These are phyloP conservation scores for Syrista parreyssii DNA, from an alignment of 2,888 invertebrate genomes.

Conservation along the genomic window DNA sequence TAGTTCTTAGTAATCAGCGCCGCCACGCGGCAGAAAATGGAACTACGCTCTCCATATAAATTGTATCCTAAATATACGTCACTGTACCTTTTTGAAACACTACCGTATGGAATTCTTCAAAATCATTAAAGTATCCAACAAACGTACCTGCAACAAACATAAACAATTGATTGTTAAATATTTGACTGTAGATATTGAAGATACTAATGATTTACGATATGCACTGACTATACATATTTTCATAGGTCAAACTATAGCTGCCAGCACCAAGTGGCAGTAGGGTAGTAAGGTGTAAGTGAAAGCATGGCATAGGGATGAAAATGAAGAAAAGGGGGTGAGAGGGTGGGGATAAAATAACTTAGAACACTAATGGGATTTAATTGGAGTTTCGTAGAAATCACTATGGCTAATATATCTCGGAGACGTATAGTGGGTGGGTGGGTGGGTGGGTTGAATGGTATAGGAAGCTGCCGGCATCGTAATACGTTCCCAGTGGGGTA, in stretches of 20 bases:
- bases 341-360: background rate
- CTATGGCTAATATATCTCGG: slow-evolving; percentile 15
- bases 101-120: background rate
- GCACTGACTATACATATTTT: too few relatives aligned
- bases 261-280: background rate
- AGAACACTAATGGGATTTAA: background rate
- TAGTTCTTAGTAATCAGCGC: background rate
- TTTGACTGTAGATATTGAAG: background rate
- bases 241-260: background rate
- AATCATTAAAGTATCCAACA: background rate
- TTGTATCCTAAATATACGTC: background rate
- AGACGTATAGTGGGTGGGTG: background rate
- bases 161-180: background rate
- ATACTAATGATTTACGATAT: background rate
- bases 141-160: background rate
- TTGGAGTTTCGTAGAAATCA: slow-evolving; percentile 16
- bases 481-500: slow-evolving; percentile 24
- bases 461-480: background rate
- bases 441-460: background rate
- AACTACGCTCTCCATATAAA: background rate
- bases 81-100: background rate
- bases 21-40: background rate
- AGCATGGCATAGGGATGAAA: background rate
- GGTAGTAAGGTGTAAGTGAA: background rate
- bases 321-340: background rate